phyloP scores from a whole-genome alignment of 2,888 invertebrate genomes.

The Eupithecia vulgata region DNA sequence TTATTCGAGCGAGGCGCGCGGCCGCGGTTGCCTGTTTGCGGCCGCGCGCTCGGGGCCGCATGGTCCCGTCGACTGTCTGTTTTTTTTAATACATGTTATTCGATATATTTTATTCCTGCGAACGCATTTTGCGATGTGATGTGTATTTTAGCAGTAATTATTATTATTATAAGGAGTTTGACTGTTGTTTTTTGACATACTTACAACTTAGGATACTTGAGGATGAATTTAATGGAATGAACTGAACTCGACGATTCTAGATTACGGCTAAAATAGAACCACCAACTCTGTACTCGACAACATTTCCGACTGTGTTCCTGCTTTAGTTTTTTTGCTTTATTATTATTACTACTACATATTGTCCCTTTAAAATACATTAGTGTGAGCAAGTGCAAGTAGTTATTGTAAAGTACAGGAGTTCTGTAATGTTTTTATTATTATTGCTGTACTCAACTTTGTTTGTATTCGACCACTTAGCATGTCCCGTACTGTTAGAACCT shows the following conservation, averaged over 20 bases:
- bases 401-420: conserved; percentile 81
- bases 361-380: conserved; percentile 79
- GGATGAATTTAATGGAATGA: conserved; percentile 75
- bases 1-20: conserved; percentile 72
- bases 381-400: conserved; percentile 81
- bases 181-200: conserved; percentile 85
- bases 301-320: conserved; percentile 84
- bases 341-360: conserved; percentile 82
- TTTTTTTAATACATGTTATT: conserved; percentile 86
- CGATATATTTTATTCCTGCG: conserved; percentile 92
- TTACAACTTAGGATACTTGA: conserved; percentile 82
- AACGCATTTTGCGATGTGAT: conserved; percentile 90
- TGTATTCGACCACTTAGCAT: conserved; percentile 81
- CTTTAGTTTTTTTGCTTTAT: conserved; percentile 83
- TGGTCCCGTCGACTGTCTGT: conserved; percentile 78
- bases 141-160: conserved; percentile 86
- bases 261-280: conserved; percentile 80
- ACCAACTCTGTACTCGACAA: conserved; percentile 76
- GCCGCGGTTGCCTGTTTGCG: conserved; percentile 82
- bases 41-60: conserved; percentile 68
- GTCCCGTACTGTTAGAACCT: conserved; percentile 80
- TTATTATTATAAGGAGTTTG: conserved; percentile 84
- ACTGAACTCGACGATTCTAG: conserved; percentile 70
- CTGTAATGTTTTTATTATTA: conserved; percentile 75
- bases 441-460: conserved; percentile 79